These are phyloP conservation scores for Protobothrops mucrosquamatus DNA, from an alignment of 2,113 vertebrate genomes.

Conservation along the genomic window DNA sequence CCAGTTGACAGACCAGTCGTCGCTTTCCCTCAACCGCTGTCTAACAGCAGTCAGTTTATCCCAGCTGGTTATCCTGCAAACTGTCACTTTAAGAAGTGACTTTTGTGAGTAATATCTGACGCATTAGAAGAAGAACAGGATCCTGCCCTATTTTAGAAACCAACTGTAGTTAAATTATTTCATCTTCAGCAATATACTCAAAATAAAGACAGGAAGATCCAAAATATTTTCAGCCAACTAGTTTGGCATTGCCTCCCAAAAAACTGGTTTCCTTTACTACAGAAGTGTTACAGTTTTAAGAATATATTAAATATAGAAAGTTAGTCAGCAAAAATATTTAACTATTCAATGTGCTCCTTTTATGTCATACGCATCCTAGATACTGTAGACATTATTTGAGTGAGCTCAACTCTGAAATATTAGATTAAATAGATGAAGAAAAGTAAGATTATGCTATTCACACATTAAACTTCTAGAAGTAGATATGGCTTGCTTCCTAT, in stretches of 20 bases:
- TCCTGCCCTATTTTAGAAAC: neutral
- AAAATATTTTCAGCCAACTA: neutral
- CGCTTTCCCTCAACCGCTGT: neutral
- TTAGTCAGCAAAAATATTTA: neutral
- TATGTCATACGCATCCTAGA: neutral
- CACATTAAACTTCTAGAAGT: neutral
- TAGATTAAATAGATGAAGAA: neutral
- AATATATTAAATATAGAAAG: neutral
- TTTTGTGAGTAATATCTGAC: neutral
- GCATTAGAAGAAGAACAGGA: neutral
- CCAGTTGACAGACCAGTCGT: neutral
- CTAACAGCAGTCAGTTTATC: neutral
- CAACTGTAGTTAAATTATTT: neutral
- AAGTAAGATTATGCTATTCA: neutral
- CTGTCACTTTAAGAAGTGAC: neutral
- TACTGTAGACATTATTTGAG: neutral
- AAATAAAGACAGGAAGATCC: neutral
- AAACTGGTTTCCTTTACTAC: neutral
- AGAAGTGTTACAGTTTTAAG: neutral
- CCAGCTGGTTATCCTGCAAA: neutral
- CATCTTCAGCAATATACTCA: neutral
- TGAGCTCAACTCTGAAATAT: neutral
- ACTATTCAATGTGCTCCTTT: neutral
- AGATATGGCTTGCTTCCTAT: neutral
- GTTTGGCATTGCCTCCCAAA: neutral